phyloP scores from a whole-genome alignment of 2,797 vertebrate genomes.

The Oryzias sinensis region DNA sequence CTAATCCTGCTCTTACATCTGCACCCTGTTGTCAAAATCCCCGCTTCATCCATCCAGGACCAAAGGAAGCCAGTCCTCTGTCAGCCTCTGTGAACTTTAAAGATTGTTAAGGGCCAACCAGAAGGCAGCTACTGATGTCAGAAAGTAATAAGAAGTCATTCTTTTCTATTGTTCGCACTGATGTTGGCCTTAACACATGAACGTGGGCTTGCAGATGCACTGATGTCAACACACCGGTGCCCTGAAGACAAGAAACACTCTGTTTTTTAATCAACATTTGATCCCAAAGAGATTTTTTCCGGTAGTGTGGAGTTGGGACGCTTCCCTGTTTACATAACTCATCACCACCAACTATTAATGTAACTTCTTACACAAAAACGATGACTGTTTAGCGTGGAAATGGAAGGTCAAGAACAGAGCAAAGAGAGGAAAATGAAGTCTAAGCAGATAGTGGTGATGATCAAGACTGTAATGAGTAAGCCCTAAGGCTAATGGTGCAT shows the following conservation, averaged over 20 bases:
- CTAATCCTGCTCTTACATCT: slow-evolving; percentile 1
- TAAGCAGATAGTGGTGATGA: not conserved
- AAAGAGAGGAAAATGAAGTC: not conserved
- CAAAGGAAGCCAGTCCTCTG: slow-evolving; percentile 33
- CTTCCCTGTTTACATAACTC: slow-evolving; percentile 13
- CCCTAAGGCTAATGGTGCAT: slow-evolving; percentile 11
- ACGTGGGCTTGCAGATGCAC: slow-evolving; percentile 21
- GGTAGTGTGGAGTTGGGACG: slow-evolving; percentile 16
- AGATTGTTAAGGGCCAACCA: slow-evolving; percentile 9
- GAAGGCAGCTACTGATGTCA: slow-evolving; percentile 9
- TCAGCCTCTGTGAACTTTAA: slow-evolving; percentile 21
- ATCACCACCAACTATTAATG: slow-evolving; percentile 4
- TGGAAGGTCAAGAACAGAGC: slow-evolving; percentile 37
- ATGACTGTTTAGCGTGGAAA: slow-evolving; percentile 8
- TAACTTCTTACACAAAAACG: slow-evolving; percentile 3
- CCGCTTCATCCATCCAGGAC: slow-evolving; percentile 53
- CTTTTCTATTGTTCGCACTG: slow-evolving; percentile 10
- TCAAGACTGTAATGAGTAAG: slow-evolving; percentile 1
- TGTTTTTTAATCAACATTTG: slow-evolving; percentile 22
- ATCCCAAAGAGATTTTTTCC: slow-evolving; percentile 32
- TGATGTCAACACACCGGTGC: slow-evolving; percentile 12
- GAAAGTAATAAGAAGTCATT: slow-evolving; percentile 7
- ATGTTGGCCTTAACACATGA: slow-evolving; percentile 14
- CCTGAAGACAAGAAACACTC: slow-evolving; percentile 4
- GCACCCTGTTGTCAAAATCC: slow-evolving; percentile 2